Percentiles rank a stretch among this genome's conserved stretches.
These are phyloP conservation scores for Galeruca laticollis DNA, from an alignment of 2,888 invertebrate species.

Conservation along the genomic window DNA sequence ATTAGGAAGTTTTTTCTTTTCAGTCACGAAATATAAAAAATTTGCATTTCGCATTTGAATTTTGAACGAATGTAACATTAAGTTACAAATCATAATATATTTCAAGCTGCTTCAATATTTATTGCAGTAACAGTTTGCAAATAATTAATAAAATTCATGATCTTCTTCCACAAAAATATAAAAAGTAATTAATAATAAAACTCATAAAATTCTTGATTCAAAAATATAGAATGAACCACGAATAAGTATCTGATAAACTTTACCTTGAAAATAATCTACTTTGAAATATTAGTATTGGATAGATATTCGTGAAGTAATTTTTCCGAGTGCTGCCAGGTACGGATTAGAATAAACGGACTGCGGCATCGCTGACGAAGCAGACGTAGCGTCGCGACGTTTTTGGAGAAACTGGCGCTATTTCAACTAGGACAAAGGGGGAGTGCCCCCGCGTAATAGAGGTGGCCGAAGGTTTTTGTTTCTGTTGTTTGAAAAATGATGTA, in stretches of 20 bases:
- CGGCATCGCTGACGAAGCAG: constrained; percentile 33
- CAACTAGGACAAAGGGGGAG: constrained; percentile 37
- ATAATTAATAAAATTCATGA: too few species aligned
- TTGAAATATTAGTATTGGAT: constrained; percentile 8
- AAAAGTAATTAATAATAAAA: too few species aligned
- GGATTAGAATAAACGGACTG: constrained; percentile 11
- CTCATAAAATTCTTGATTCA: too few species aligned
- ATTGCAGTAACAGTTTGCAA: too few species aligned
- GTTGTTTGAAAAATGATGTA: not conserved
- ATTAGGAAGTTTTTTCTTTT: too few species aligned
- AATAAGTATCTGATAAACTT: not conserved
- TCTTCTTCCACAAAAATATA: too few species aligned
- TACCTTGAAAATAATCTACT: constrained; percentile 12
- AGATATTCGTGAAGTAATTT: not conserved
- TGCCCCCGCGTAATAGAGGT: constrained; percentile 34
- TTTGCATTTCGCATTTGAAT: too few species aligned
- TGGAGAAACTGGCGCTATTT: constrained; percentile 37
- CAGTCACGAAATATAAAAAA: too few species aligned
- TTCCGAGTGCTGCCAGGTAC: constrained; percentile 8
- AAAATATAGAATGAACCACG: too few species aligned
- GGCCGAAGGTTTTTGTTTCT: constrained; percentile 12
- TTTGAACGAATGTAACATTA: too few species aligned
- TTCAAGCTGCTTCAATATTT: too few species aligned
- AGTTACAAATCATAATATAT: too few species aligned
- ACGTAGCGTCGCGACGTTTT: constrained; percentile 45